A percentile compares a stretch with the other conserved stretches of the same genome.
phyloP scores from a whole-genome alignment of 2,113 vertebrate species.

The Prunella himalayana region DNA sequence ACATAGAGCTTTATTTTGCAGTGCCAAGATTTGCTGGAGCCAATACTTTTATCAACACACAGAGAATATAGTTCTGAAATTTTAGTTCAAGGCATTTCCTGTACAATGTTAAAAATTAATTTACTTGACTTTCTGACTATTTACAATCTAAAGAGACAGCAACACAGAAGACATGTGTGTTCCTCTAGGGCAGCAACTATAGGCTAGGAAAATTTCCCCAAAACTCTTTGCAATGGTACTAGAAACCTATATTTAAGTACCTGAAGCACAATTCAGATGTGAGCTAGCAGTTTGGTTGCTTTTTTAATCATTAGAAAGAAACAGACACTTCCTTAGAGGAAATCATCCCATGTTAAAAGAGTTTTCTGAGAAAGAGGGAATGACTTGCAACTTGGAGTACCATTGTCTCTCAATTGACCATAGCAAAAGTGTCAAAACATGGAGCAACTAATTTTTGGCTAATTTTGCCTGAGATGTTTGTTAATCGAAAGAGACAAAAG shows the following conservation, averaged over 20 bases:
- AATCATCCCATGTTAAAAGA: neutral
- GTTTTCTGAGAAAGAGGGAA: neutral
- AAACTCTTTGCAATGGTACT: neutral
- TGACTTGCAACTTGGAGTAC: neutral
- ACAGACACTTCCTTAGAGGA: neutral
- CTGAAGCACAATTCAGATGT: neutral
- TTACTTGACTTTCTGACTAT: neutral
- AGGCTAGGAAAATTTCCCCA: neutral
- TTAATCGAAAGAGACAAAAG: neutral
- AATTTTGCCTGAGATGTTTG: neutral
- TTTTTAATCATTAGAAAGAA: neutral
- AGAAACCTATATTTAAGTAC: neutral
- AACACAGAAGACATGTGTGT: rapidly evolving
- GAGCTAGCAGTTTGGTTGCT: neutral
- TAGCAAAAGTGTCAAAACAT: neutral
- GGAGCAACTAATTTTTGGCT: neutral
- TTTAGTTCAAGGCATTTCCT: neutral
- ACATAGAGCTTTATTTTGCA: neutral
- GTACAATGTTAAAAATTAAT: neutral
- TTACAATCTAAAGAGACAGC: neutral
- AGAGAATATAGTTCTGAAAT: neutral
- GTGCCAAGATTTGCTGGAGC: neutral
- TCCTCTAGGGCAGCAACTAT: neutral
- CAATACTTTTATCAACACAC: neutral
- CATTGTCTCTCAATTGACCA: neutral